These are phyloP conservation scores for Pseudochirops cupreus DNA, from an alignment of 2,797 vertebrate genomes.

Conservation along the genomic window DNA sequence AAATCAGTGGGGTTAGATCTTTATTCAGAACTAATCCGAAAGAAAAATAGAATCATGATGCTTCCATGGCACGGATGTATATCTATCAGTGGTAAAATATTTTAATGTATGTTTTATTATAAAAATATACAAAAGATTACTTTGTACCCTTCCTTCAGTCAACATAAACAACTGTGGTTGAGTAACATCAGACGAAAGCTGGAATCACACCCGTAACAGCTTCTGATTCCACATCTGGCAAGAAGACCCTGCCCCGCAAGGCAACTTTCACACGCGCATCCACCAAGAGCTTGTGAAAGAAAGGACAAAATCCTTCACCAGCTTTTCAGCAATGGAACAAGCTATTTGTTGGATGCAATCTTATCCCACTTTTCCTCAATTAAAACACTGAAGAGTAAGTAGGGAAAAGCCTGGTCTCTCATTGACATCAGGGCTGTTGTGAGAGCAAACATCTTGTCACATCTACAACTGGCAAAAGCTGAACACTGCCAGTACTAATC, in stretches of 20 bases:
- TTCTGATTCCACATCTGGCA: background rate
- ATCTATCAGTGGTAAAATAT: constrained; percentile 55
- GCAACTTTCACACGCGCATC: background rate
- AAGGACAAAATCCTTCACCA: constrained; percentile 44
- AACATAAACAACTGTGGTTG: constrained; percentile 14
- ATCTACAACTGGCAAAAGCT: constrained; percentile 18
- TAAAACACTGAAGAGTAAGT: constrained; percentile 50
- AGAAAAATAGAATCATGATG: constrained; percentile 53
- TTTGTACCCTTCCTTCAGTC: background rate
- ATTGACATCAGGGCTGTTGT: background rate
- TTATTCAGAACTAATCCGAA: constrained; percentile 73
- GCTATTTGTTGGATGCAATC: background rate
- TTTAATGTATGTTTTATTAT: constrained; percentile 56
- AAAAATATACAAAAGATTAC: constrained; percentile 62
- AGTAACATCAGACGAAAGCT: background rate
- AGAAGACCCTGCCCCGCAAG: constrained; percentile 41
- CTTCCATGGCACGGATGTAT: constrained; percentile 45
- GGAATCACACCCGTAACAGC: background rate
- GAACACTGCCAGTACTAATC: constrained; percentile 40
- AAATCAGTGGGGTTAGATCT: constrained; percentile 61
- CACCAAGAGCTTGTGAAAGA: constrained; percentile 2
- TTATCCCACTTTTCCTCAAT: constrained; percentile 41
- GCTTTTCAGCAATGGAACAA: constrained; percentile 39
- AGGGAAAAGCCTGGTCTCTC: constrained; percentile 18
- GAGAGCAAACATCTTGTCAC: constrained; percentile 13